A percentile compares a stretch with the other conserved stretches of the same genome.
phyloP scores from a whole-genome alignment of 2,797 vertebrate genomes.

The Lagorchestes hirsutus region DNA sequence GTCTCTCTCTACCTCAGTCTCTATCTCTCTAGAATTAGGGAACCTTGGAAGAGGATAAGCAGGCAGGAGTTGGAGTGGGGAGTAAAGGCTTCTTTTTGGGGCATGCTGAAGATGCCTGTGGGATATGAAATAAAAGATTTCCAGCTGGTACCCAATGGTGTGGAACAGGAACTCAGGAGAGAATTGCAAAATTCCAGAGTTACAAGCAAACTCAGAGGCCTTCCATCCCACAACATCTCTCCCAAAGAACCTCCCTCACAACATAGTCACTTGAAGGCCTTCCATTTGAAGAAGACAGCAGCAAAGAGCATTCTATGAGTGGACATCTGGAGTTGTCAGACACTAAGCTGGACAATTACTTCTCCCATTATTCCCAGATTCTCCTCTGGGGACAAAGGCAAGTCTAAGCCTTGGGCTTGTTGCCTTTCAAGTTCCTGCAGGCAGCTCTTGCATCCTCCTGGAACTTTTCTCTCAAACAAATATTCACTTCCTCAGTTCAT shows the following conservation, averaged over 20 bases:
- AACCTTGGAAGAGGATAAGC: background rate
- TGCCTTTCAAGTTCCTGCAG: background rate
- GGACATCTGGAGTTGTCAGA: background rate
- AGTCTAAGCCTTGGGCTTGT: background rate
- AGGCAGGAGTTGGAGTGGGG: rapidly evolving
- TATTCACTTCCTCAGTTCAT: background rate
- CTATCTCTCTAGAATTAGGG: background rate
- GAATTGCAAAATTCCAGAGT: background rate
- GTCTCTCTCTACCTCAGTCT: too few species aligned
- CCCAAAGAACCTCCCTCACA: too few species aligned
- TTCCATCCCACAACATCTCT: background rate
- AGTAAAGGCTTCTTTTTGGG: background rate
- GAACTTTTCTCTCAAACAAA: background rate
- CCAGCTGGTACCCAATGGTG: background rate
- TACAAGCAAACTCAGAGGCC: background rate
- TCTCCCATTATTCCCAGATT: background rate
- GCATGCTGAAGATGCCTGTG: background rate
- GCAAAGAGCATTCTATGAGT: too few species aligned
- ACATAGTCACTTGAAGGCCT: background rate
- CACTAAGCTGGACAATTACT: background rate
- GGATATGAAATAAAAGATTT: background rate
- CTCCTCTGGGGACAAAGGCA: background rate
- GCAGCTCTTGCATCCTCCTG: background rate
- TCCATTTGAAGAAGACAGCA: background rate
- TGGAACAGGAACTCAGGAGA: background rate